Base-by-base conservation (phyloP, 2,888 invertebrate genomes). In the Tuberolachnus salignus region DNA sequence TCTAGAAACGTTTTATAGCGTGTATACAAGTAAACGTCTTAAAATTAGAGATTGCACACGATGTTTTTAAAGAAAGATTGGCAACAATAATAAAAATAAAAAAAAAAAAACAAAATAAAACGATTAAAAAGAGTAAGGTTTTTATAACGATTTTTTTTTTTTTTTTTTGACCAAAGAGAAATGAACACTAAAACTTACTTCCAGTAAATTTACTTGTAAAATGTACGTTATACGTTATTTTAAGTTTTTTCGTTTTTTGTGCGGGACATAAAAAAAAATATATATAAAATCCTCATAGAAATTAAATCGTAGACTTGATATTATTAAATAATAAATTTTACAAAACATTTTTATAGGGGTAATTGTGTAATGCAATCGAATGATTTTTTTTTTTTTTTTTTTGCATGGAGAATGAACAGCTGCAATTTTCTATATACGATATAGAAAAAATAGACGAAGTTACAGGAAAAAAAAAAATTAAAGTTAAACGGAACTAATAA, bases 191-290 rank as follows among this genome's bases (percentile, higher is more conserved):
- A 19, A 19, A 8, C 34, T 63, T 16, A 51, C 51, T 51, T 61
- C 21, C 21, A 73, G 19, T 61, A 61, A 72, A 51, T 51, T 21
- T 72, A 72, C 42, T 55, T 55, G 1, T 1, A 21, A 55, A 55
- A 55, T 11, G 10, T 53, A 53, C 6, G 51, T 16, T 63, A n/a
- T 13, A 34, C 34, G 34, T 34, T 34, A 6, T 34, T 34, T 34
- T 4, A 34, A 34, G 34, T 34, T n/a, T n/a, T n/a, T n/a, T 34
- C 34, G 6, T 34, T 34, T 34, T 34, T 34, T 34, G 3, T 34
- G 3, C 34, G 6, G 34, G 34, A 34, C 6, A 51, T n/a, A 51
- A 14, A 16, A 51, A 51, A n/a, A 51, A n/a, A 51, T 8, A n/a
- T 16, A 51, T 3, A 3, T 0, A 51, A 34, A 34, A 34, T 34